A percentile compares a stretch with the other conserved stretches of the same genome.
These are phyloP conservation scores for Trichosurus vulpecula DNA, from an alignment of 2,797 vertebrate species.

Conservation along the genomic window DNA sequence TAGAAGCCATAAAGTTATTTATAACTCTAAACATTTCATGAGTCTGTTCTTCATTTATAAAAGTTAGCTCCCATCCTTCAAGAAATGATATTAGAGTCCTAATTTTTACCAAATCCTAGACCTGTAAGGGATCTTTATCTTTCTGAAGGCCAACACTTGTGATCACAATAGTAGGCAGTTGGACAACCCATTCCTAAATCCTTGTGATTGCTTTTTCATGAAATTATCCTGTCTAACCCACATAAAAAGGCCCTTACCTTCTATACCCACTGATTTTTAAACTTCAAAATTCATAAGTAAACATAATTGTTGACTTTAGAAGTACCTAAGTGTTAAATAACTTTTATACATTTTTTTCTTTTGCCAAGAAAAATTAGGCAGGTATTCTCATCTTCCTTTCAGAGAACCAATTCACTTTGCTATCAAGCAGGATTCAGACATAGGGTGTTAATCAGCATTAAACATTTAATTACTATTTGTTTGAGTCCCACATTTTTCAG, in stretches of 20 bases:
- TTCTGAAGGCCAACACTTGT: not conserved
- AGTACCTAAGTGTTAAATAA: not conserved
- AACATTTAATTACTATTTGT: conserved; percentile 72
- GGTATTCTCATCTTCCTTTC: conserved; percentile 58
- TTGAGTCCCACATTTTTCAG: conserved; percentile 64
- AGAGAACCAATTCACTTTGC: conserved; percentile 25
- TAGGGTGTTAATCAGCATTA: conserved; percentile 61
- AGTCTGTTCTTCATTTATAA: not conserved
- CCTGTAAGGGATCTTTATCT: not conserved
- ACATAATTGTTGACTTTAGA: not conserved
- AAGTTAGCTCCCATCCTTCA: not conserved
- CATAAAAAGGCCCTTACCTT: not conserved
- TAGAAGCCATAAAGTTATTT: not conserved
- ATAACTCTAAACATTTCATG: not conserved
- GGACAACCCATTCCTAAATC: not conserved
- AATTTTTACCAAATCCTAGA: not conserved
- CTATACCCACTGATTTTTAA: conserved; percentile 7
- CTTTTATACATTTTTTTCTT: not conserved
- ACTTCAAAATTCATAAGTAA: not conserved
- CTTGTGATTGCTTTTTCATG: not conserved
- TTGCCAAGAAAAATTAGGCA: conserved; percentile 46
- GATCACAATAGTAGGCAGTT: not conserved
- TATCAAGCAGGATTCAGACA: conserved; percentile 43
- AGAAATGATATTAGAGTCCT: not conserved
- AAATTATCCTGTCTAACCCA: not conserved